Conservation (phyloP, 2,888 invertebrate genomes). For the Phalangium opilio region DNA sequence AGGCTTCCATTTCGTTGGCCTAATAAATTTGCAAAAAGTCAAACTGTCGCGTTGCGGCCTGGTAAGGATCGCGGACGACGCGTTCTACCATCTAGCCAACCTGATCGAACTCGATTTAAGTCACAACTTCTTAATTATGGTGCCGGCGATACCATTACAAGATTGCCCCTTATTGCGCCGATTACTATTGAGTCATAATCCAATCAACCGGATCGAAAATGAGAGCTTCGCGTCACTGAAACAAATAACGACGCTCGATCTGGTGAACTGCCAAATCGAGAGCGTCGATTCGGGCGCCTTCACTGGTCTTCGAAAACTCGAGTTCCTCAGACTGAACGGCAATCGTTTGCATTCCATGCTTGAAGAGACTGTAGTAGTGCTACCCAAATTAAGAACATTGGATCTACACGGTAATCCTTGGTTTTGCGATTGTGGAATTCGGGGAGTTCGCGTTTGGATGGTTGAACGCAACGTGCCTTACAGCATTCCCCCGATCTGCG, state of each 20-base stretch:
- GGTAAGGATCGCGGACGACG: slow-evolving; percentile 16
- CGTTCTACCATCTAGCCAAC: slow-evolving; percentile 19
- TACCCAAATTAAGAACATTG: slow-evolving; percentile 11
- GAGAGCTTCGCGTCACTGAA: slow-evolving; percentile 16
- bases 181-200: slow-evolving; percentile 19
- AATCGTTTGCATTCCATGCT: slow-evolving; percentile 19
- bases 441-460: slow-evolving; percentile 67
- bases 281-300: slow-evolving; percentile 18
- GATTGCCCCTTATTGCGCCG: slow-evolving; percentile 17
- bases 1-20: slow-evolving; percentile 16
- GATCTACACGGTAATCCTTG: slow-evolving; percentile 16
- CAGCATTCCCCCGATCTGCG: slow-evolving; percentile 59
- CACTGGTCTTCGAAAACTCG: slow-evolving; percentile 17
- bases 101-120: slow-evolving; percentile 21
- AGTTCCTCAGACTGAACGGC: slow-evolving; percentile 19
- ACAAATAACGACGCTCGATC: slow-evolving; percentile 17
- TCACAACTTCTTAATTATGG: slow-evolving; percentile 16
- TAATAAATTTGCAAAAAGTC: slow-evolving; percentile 20
- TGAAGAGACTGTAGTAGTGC: slow-evolving; percentile 12
- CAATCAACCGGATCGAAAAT: slow-evolving; percentile 17
- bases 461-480: slow-evolving; percentile 57
- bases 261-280: slow-evolving; percentile 19
- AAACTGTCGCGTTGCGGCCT: slow-evolving; percentile 16
- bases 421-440: slow-evolving; percentile 69
- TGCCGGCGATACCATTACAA: slow-evolving; percentile 18